Evolutionary conservation across 2,797 vertebrate species (phyloP).

Genomic region (Notoglanidium macrostoma): DNA sequence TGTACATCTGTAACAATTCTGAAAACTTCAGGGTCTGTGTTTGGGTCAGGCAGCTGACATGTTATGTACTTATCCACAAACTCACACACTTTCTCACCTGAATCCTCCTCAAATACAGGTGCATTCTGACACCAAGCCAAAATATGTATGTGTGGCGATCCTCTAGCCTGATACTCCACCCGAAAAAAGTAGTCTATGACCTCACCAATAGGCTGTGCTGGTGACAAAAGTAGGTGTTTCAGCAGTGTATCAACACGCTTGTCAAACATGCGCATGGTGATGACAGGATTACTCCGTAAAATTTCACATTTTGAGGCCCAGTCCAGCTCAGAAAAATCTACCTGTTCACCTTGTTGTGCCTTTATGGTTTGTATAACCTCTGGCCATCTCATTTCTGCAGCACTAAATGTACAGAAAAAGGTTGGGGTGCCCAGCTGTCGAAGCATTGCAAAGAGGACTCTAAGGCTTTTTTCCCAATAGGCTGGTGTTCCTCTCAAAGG

Average conservation of each 20-base stretch:
- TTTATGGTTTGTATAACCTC: neutral
- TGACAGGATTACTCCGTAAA: neutral
- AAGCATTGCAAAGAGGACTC: conserved; percentile 43
- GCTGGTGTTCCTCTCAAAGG: conserved; percentile 54
- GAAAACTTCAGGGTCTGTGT: neutral
- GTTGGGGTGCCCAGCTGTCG: conserved; percentile 26
- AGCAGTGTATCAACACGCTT: neutral
- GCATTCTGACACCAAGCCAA: conserved; percentile 16
- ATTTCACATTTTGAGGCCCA: neutral
- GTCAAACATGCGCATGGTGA: neutral
- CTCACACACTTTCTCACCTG: neutral
- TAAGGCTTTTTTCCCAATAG: conserved; percentile 51
- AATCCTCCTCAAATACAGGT: neutral
- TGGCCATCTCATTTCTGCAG: neutral
- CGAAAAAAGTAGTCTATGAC: conserved; percentile 24
- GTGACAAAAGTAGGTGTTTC: neutral
- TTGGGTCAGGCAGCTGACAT: neutral
- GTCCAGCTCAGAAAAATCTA: too few relatives aligned
- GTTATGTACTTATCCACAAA: neutral
- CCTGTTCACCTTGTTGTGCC: neutral
- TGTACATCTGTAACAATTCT: too few relatives aligned
- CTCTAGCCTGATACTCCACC: neutral
- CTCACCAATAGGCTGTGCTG: neutral
- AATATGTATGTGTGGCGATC: conserved; percentile 38
- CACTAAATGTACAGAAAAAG: neutral